Conservation (phyloP, 2,113 vertebrate species). For the Xenotilapia caudafasciata region DNA sequence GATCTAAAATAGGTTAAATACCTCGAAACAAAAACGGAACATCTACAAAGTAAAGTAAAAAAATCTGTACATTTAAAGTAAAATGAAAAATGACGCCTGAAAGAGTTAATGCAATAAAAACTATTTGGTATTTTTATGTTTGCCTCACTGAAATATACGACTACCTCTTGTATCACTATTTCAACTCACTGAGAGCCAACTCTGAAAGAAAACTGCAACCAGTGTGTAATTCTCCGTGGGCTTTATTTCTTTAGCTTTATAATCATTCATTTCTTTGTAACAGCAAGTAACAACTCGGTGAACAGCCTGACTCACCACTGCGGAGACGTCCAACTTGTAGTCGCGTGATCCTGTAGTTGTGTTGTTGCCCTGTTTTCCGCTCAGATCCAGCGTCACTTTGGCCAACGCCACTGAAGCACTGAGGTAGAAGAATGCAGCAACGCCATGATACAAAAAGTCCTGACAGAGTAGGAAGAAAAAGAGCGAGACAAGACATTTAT, state of each 20-base stretch:
- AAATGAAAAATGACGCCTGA: background rate
- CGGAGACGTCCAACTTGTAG: constrained; percentile 74
- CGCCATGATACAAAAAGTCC: constrained; percentile 71
- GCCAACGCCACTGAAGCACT: constrained; percentile 77
- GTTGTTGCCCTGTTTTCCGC: rapidly evolving
- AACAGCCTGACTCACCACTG: constrained; percentile 69
- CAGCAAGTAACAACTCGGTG: background rate
- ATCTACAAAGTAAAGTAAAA: background rate
- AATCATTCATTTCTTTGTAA: background rate
- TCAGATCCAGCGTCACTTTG: background rate
- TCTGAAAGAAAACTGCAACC: background rate
- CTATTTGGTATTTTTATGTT: rapidly evolving
- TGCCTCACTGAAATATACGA: background rate
- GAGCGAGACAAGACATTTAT: background rate
- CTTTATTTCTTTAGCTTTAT: background rate
- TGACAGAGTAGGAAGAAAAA: background rate
- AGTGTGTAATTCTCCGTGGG: rapidly evolving
- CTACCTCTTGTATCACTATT: background rate
- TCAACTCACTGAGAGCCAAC: background rate
- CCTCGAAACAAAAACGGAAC: rapidly evolving
- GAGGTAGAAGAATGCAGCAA: constrained; percentile 79
- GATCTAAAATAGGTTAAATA: background rate
- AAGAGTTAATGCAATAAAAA: background rate
- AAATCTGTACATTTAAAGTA: background rate
- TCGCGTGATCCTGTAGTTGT: constrained; percentile 30